Base-by-base conservation (phyloP, 2,113 vertebrate species). In the Phyllostomus discolor region DNA sequence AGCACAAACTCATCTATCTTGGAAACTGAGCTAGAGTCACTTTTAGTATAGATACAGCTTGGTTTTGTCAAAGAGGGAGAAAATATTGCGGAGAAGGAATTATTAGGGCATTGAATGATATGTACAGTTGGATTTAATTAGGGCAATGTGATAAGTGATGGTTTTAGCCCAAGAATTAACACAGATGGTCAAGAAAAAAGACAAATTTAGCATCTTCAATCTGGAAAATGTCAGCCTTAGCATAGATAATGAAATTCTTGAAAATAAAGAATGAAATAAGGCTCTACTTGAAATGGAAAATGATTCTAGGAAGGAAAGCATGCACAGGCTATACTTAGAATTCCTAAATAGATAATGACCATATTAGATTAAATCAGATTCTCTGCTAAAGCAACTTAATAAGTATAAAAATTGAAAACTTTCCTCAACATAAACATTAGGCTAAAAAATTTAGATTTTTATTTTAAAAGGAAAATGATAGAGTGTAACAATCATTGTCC, bases 161-260 rank as follows among this genome's bases (percentile, higher is more conserved):
- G 79, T 94, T 97, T 95, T 96, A 98, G 96, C 88, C 96, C 64
- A 96, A 93, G 73, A 97, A 97, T 98, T 97, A 98, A 97, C 95
- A 97, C 97, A 98, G 96, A 98, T 97, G 97, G 94, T 97, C 10
- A 62, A 97, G 97, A 59, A 57, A 97, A 97, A 97, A 97, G 94
- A 97, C 90, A 97, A 97, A 96, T 95, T 97, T 97, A 96, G 96
- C 93, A 97, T 97, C 96, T 98, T 96, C 94, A 98, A 96, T 97
- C 95, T 97, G 97, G 94, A 97, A 97, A 98, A 97, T 98, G 95
- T 97, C 97, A 96, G 95, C 50, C 94, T 92, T 92, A 84, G 93
- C 97, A 97, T 97, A 92, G 90, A 96, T 97, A 98, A 97, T 97
- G 86, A 97, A 97, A 88, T 95, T 85, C 73, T 97, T 78, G 90